These are phyloP conservation scores for Gasterosteus aculeatus DNA, from an alignment of 2,113 vertebrate genomes.

Conservation along the genomic window DNA sequence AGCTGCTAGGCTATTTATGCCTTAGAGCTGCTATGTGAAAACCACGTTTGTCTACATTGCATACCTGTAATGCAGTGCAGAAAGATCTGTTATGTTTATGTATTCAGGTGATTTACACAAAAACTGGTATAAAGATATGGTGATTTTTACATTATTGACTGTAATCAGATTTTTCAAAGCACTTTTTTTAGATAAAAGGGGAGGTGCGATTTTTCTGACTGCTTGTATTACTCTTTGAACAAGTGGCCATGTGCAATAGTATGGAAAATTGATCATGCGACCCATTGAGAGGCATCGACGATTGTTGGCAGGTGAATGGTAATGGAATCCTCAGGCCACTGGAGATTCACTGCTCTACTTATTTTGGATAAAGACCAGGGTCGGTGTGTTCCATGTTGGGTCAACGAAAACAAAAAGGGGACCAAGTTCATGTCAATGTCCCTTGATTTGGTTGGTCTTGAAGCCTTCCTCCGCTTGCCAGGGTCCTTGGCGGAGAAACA, in stretches of 20 bases:
- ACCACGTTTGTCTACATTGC: neutral
- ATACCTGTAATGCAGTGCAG: neutral
- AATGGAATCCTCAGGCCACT: neutral
- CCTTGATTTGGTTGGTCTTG: neutral
- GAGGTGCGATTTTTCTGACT: neutral
- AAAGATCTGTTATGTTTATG: neutral
- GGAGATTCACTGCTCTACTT: neutral
- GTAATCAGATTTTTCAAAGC: neutral
- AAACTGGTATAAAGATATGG: neutral
- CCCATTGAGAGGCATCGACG: neutral
- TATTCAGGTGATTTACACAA: neutral
- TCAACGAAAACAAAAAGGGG: neutral
- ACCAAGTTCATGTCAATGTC: neutral
- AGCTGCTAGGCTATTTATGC: neutral
- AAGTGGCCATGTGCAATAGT: neutral
- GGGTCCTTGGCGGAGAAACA: conserved; percentile 36
- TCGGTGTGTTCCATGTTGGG: neutral
- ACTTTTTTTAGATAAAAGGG: neutral
- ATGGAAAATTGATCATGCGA: neutral
- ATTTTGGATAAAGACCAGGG: conserved; percentile 1
- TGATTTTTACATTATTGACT: neutral
- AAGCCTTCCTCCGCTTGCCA: conserved; percentile 8
- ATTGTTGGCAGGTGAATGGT: neutral
- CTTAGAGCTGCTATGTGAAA: neutral
- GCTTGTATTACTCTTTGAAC: neutral